Conservation (phyloP, 2,888 invertebrate genomes). For the Keiferia lycopersicella region DNA sequence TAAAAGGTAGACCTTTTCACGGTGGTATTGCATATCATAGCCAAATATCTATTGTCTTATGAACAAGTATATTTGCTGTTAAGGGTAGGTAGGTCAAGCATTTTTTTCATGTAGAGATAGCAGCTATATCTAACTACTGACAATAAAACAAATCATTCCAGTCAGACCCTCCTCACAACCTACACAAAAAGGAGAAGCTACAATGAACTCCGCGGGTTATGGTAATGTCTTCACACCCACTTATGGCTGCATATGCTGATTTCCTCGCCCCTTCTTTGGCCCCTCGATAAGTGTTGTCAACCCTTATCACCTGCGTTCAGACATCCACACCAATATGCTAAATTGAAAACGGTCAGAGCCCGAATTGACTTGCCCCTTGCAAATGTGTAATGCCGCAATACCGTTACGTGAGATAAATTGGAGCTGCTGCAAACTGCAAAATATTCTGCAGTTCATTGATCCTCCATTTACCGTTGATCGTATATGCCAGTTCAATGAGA, state of each 20-base stretch:
- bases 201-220: not conserved
- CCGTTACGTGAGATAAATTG: not conserved
- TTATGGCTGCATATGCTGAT: not conserved
- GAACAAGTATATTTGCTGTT: no score
- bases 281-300: constrained; percentile 5
- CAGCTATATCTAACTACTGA: no score
- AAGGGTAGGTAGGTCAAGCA: no score
- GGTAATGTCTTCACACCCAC: not conserved
- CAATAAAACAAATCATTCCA: no score
- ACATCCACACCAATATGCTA: not conserved
- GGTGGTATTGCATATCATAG: no score
- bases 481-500: no score
- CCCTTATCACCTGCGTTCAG: not conserved
- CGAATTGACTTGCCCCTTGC: constrained; percentile 2
- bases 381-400: constrained; percentile 3
- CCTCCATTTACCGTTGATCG: not conserved
- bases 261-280: not conserved
- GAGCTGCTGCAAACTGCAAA: not conserved
- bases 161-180: not conserved
- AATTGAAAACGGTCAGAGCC: not conserved
- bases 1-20: no score
- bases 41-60: no score
- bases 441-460: not conserved
- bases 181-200: not conserved
- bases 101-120: no score